Base-by-base conservation (phyloP, 2,797 vertebrate species). In the Esox lucius region DNA sequence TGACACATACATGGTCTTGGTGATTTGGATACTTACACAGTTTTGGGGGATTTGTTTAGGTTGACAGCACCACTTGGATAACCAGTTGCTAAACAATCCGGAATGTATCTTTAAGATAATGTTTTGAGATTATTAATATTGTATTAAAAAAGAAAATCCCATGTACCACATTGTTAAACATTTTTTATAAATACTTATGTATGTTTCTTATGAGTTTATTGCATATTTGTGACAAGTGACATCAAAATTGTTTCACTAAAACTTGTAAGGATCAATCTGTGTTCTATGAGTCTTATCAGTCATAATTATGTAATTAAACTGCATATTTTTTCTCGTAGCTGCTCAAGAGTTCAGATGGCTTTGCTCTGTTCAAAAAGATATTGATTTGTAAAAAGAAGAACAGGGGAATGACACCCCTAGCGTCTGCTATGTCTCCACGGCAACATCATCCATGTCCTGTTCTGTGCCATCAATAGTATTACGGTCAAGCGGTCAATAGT, bases 351-450 rank as follows among this genome's bases (percentile, higher is more conserved):
- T 12, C 62, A 26, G 26, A 33, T 19, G 7, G 65, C 28, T 13
- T 67, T 19, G 15, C 15, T 15, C 13, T 65, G 24, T n/a, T 65
- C 22, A 26, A 67, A 33, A 35, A 31, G 26, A 8, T 7, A 67
- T 39, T 17, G 28, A 11, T 17, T 0, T 7, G 39, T 15, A 35
- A 53, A 24, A 5, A 62, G 59, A 62, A 24, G 59, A n/a, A 16
- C 8, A 77, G 39, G 48, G 46, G 84, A 31, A 87, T 91, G 62
- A 87, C 88, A 81, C 77, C 89, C 92, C 71, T 94, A 91, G 93
- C 91, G 93, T 94, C 93, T 75, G 84, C 73, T 35, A 79, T 76
- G 87, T 94, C 89, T 91, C 94, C 92, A 93, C 83, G 91, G 92
- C 88, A 94, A 94, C 92, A 89, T 88, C 87, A 81, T 91, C 81